A percentile compares a stretch with the other conserved stretches of the same genome.
Conservation (phyloP, 2,888 invertebrate genomes). For the Ichneumoninae sp. region DNA sequence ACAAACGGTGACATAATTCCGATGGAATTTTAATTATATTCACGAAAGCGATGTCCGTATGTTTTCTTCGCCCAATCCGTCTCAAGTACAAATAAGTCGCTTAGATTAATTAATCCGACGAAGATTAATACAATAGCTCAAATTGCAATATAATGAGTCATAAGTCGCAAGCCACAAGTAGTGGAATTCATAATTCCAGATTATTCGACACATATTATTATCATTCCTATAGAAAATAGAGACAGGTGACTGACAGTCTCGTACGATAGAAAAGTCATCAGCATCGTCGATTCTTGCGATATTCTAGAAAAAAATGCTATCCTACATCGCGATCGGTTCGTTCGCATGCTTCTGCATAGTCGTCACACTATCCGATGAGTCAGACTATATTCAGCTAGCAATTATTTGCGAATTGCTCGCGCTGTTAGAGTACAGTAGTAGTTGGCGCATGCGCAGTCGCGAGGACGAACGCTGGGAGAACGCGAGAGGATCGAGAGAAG, state of each 20-base stretch:
- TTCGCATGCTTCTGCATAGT: conserved; percentile 31
- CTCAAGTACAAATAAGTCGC: conserved; percentile 45
- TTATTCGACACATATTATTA: conserved; percentile 4
- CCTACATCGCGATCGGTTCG: neutral
- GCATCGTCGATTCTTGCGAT: conserved; percentile 1
- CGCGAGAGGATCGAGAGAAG: conserved; percentile 3
- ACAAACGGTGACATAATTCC: conserved; percentile 49
- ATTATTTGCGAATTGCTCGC: conserved; percentile 57
- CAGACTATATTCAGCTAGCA: conserved; percentile 56
- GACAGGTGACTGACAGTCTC: neutral
- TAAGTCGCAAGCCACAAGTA: conserved; percentile 9
- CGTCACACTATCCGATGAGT: conserved; percentile 54
- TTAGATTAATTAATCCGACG: conserved; percentile 46
- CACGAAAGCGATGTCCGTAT: conserved; percentile 30
- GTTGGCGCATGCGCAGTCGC: conserved; percentile 48
- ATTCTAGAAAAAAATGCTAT: conserved; percentile 6
- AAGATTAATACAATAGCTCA: conserved; percentile 40
- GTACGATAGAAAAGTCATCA: neutral
- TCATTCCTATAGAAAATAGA: conserved; percentile 3
- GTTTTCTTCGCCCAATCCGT: conserved; percentile 38
- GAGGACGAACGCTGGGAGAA: neutral
- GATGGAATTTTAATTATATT: conserved; percentile 48
- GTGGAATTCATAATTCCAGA: neutral
- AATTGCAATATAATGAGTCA: conserved; percentile 49
- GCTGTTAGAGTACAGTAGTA: conserved; percentile 29